Conservation (phyloP, 1,140 invertebrate species). For the Medauroidea extradentata region DNA sequence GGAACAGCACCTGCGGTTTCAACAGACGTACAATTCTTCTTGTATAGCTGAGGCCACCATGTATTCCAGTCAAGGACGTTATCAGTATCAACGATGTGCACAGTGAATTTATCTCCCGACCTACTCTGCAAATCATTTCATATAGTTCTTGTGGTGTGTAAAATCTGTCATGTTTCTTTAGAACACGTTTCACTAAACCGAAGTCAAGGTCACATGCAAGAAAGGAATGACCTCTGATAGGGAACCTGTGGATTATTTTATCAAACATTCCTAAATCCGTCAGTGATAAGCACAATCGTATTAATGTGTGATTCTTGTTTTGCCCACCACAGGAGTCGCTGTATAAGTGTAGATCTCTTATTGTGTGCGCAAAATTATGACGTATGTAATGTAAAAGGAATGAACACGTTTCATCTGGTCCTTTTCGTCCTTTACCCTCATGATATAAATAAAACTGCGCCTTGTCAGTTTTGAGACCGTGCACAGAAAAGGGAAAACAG, state of each 20-base stretch:
- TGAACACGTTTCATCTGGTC: background rate
- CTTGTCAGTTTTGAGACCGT: too few relatives aligned
- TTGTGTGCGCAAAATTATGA: background rate
- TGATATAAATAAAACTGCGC: too few relatives aligned
- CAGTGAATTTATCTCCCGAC: conserved; percentile 4
- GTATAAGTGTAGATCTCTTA: conserved; percentile 3
- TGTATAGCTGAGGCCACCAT: conserved; percentile 20
- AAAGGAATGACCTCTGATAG: conserved; percentile 21
- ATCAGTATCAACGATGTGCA: conserved; percentile 5
- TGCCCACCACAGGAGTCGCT: conserved; percentile 1
- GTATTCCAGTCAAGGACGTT: conserved; percentile 18
- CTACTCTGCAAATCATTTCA: conserved; percentile 4
- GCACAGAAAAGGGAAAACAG: too few relatives aligned
- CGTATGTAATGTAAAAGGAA: background rate
- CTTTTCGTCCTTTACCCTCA: too few relatives aligned
- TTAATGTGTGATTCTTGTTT: conserved; percentile 10
- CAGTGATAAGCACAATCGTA: background rate
- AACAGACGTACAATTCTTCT: conserved; percentile 14
- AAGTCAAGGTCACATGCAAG: conserved; percentile 22
- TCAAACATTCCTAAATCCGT: background rate
- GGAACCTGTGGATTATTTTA: conserved; percentile 8
- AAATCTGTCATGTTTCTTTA: conserved; percentile 16
- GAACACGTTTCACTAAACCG: conserved; percentile 14
- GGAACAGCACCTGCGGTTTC: too few relatives aligned
- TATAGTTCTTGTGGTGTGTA: conserved; percentile 11